Conservation (phyloP, 2,888 invertebrate genomes). For the Patella caerulea region DNA sequence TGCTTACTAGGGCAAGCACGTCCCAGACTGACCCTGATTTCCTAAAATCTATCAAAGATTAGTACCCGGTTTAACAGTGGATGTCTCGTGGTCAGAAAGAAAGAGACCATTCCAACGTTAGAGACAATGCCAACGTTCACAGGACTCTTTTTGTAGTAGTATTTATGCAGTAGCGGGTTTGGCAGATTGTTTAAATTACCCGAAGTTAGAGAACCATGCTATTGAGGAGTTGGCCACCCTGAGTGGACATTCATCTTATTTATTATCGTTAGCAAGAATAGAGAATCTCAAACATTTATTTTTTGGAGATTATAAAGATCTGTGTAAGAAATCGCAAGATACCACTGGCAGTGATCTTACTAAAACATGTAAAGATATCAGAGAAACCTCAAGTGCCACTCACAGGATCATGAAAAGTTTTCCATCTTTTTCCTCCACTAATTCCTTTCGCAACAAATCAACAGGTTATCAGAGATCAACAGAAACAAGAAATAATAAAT, state of each 20-base stretch:
- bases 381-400: background rate
- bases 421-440: no score
- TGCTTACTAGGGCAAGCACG: no score
- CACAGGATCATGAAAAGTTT: no score
- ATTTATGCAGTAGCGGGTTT: conserved; percentile 8
- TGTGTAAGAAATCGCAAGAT: background rate
- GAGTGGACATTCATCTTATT: background rate
- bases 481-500: no score
- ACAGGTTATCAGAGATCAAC: no score
- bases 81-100: no score
- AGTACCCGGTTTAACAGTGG: no score
- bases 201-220: background rate
- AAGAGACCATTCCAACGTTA: conserved; percentile 4
- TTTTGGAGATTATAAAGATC: conserved; percentile 14
- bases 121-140: conserved; percentile 6
- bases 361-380: conserved; percentile 14
- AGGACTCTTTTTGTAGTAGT: background rate
- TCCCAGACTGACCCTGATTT: no score
- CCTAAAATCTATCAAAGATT: no score
- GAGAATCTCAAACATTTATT: conserved; percentile 13
- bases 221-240: background rate
- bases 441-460: no score
- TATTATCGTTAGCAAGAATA: conserved; percentile 7
- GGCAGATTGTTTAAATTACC: background rate
- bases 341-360: background rate